These are phyloP conservation scores for Aphrocallistes beatrix DNA, from an alignment of 37 sponge, comb jelly and placozoan species.

Conservation along the genomic window DNA sequence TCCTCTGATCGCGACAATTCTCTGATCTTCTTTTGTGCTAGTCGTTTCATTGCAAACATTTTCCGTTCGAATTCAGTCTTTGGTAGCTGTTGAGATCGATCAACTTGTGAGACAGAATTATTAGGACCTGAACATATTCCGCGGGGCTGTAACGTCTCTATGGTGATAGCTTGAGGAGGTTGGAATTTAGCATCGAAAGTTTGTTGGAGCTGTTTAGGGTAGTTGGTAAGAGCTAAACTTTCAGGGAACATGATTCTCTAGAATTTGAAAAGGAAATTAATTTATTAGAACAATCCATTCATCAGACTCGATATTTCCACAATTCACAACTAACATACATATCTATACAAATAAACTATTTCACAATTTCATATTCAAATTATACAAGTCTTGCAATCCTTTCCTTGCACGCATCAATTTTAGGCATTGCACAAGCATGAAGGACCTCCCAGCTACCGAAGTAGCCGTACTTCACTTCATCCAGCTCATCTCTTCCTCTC, in stretches of 20 bases:
- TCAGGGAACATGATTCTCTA: constrained; percentile 15
- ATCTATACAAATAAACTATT: background rate
- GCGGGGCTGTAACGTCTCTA: background rate
- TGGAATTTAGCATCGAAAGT: constrained; percentile 2
- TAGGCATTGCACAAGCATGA: background rate
- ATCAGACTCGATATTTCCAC: too few species aligned
- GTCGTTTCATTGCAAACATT: background rate
- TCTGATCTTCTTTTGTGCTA: background rate
- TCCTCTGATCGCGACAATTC: background rate
- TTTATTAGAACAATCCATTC: too few species aligned
- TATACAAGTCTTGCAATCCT: background rate
- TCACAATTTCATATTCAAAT: background rate
- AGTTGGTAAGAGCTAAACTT: background rate
- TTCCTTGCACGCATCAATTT: background rate
- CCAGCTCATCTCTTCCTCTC: constrained; percentile 4
- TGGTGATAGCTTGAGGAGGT: constrained; percentile 10
- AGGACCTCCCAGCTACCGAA: background rate
- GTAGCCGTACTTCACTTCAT: background rate
- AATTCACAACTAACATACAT: background rate
- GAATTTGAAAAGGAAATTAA: too few species aligned
- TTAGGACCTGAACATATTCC: too few species aligned
- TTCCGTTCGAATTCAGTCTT: background rate
- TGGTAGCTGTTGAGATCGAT: background rate
- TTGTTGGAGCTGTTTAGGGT: background rate
- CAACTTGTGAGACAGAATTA: too few species aligned